Percentiles rank a stretch among this genome's conserved stretches.
Evolutionary conservation across 1,140 invertebrate genomes (phyloP).

Genomic region (Ceratina japonica): DNA sequence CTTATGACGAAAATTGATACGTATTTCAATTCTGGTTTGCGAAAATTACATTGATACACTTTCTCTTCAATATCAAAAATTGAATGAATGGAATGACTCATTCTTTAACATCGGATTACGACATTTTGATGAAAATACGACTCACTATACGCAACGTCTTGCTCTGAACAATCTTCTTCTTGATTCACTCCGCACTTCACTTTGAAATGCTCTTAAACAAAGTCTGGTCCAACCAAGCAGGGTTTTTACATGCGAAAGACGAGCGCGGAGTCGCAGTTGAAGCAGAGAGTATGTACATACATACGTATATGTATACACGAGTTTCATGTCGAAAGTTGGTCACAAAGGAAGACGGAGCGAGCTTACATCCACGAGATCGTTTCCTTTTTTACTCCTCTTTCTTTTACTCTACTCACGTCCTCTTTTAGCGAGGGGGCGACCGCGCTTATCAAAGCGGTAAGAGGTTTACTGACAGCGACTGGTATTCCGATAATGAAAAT

Average conservation of each 20-base stretch:
- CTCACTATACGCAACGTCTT: no score
- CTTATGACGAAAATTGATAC: no score
- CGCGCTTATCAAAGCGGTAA: slow-evolving; percentile 44
- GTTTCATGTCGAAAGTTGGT: background rate
- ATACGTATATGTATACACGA: background rate
- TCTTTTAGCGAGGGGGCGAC: slow-evolving; percentile 1
- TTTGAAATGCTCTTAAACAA: background rate
- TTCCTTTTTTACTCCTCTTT: background rate
- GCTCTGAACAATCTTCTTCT: background rate
- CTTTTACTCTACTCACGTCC: background rate
- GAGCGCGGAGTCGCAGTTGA: background rate
- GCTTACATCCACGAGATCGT: slow-evolving; percentile 22
- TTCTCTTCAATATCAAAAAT: no score
- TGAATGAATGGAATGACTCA: no score
- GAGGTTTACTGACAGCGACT: slow-evolving; percentile 48
- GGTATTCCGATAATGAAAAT: slow-evolving; percentile 49
- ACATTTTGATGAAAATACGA: no score
- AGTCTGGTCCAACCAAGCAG: background rate
- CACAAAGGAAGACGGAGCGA: background rate
- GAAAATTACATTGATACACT: no score
- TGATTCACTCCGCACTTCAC: background rate
- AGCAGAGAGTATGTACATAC: background rate
- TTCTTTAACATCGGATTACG: no score
- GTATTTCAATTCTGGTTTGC: no score
- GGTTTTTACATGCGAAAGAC: background rate